A percentile compares a stretch with the other conserved stretches of the same genome.
These are phyloP conservation scores for Crax fasciolata DNA, from an alignment of 2,797 vertebrate genomes.

Conservation along the genomic window DNA sequence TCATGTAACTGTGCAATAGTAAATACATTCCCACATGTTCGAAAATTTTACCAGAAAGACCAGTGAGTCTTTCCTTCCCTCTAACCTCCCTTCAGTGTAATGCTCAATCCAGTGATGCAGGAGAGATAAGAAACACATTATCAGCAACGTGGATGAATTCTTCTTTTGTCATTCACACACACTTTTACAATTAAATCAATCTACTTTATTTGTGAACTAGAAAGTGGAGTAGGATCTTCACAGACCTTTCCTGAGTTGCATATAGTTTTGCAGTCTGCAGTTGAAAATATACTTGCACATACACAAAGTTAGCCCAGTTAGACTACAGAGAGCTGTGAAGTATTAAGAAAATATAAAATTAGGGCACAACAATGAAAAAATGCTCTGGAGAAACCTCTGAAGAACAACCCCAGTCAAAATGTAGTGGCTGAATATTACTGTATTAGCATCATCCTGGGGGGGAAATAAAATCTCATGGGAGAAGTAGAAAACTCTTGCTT, in stretches of 20 bases:
- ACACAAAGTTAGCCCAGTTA: background rate
- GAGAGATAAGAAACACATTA: background rate
- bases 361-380: background rate
- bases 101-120: background rate
- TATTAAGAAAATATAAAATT: background rate
- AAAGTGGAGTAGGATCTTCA: background rate
- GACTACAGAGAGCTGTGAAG: background rate
- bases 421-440: background rate
- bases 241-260: background rate
- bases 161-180: background rate
- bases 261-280: background rate
- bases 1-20: background rate
- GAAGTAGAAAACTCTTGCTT: background rate
- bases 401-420: background rate
- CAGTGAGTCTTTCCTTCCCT: background rate
- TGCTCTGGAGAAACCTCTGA: background rate
- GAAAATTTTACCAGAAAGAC: background rate
- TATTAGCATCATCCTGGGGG: background rate
- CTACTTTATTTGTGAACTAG: background rate
- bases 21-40: background rate
- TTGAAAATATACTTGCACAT: background rate
- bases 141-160: background rate
- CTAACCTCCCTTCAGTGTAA: background rate
- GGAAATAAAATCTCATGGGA: background rate
- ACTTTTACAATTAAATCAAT: background rate